Conservation (phyloP, 2,797 vertebrate species). For the Synaphobranchus kaupii region DNA sequence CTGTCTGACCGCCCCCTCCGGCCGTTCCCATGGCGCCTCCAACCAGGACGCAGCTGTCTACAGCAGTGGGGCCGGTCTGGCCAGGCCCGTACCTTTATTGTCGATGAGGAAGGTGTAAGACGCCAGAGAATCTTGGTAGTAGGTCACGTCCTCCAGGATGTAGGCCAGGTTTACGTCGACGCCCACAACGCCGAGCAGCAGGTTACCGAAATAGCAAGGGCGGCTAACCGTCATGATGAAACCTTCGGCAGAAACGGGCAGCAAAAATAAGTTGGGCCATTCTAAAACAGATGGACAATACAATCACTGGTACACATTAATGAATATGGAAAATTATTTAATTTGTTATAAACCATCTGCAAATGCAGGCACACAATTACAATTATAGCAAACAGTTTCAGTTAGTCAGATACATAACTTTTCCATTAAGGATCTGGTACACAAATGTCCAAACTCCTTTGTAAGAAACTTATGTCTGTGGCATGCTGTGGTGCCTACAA, state of each 20-base stretch:
- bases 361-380: neutral
- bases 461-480: neutral
- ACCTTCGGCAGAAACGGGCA: slow-evolving; percentile 67
- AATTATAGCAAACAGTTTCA: neutral
- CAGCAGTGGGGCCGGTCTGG: neutral
- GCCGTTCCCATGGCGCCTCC: neutral
- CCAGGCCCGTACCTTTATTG: slow-evolving; percentile 87
- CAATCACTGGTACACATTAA: neutral
- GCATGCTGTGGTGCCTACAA: neutral
- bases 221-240: slow-evolving; percentile 98
- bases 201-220: slow-evolving; percentile 96
- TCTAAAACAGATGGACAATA: neutral
- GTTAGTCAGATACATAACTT: neutral
- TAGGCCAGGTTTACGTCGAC: slow-evolving; percentile 97
- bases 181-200: slow-evolving; percentile 93
- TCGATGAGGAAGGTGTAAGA: slow-evolving; percentile 98
- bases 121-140: slow-evolving; percentile 95
- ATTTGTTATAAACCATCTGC: neutral
- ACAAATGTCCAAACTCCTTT: neutral
- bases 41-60: neutral
- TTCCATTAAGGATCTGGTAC: too few species aligned
- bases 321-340: neutral
- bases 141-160: slow-evolving; percentile 96
- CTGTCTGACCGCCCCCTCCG: neutral
- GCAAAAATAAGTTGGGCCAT: slow-evolving; percentile 28